Evolutionary conservation across 1,140 invertebrate genomes (phyloP).

Genomic region (Zaprionus camerounensis): DNA sequence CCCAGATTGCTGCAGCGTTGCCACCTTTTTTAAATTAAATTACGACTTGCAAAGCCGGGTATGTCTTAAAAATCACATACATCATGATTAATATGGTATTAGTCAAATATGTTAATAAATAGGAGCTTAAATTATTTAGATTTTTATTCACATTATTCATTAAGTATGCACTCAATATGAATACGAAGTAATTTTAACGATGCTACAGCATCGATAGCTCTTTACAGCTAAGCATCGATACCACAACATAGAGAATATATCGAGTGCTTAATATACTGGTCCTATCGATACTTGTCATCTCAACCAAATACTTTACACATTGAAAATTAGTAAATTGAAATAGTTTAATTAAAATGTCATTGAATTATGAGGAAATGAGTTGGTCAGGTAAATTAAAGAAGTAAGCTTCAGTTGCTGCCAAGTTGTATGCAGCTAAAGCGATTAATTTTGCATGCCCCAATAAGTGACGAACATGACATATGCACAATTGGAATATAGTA

Average conservation of each 20-base stretch:
- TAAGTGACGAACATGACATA: conserved; percentile 10
- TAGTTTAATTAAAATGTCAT: conserved; percentile 81
- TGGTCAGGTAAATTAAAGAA: conserved; percentile 84
- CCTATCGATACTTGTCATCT: conserved; percentile 29
- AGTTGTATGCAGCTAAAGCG: not conserved
- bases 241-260: not conserved
- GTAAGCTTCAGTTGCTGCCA: not conserved
- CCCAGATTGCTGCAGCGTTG: not conserved
- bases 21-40: not conserved
- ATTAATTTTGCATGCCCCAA: conserved; percentile 11
- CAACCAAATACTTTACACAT: conserved; percentile 25
- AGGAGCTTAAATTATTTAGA: not conserved
- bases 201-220: not conserved
- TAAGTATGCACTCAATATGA: not conserved
- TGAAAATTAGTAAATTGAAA: conserved; percentile 56
- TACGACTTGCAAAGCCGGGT: not conserved
- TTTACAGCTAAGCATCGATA: conserved; percentile 1
- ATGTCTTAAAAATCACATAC: not conserved
- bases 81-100: not conserved
- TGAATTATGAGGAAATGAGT: conserved; percentile 85
- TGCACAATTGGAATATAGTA: conserved; percentile 17
- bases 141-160: not conserved
- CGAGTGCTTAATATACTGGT: not conserved
- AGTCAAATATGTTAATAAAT: not conserved
- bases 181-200: not conserved